These are phyloP conservation scores for Macrophya alboannulata DNA, from an alignment of 2,888 invertebrate species.

Conservation along the genomic window DNA sequence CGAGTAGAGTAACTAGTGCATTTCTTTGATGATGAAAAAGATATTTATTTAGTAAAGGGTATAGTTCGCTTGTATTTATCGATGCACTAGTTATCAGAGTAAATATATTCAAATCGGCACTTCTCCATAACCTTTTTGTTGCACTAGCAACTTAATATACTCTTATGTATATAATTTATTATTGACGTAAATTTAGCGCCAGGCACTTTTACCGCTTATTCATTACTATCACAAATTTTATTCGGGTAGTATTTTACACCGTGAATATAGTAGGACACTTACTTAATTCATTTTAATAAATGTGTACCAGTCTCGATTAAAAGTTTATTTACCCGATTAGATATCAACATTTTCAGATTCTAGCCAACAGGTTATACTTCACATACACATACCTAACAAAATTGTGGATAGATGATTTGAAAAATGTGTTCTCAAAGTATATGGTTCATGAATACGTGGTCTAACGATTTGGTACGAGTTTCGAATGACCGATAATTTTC, in stretches of 20 bases:
- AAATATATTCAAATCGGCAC: slow-evolving; percentile 3
- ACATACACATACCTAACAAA: neutral
- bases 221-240: slow-evolving; percentile 21
- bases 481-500: neutral
- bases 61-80: neutral
- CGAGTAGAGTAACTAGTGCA: neutral
- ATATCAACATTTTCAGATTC: slow-evolving; percentile 28
- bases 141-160: neutral
- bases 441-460: neutral
- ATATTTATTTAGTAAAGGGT: neutral
- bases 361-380: slow-evolving; percentile 18
- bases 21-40: neutral
- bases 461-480: neutral
- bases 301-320: neutral
- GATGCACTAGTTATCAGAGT: neutral
- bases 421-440: slow-evolving; percentile 10
- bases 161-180: neutral
- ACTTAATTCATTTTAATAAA: neutral
- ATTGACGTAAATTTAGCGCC: neutral
- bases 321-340: slow-evolving; percentile 32
- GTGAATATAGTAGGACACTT: neutral
- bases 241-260: neutral
- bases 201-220: slow-evolving; percentile 16
- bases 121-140: slow-evolving; percentile 36
- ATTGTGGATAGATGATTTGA: neutral